phyloP scores from a whole-genome alignment of 2,888 invertebrate species.

The Agrotis clavis region DNA sequence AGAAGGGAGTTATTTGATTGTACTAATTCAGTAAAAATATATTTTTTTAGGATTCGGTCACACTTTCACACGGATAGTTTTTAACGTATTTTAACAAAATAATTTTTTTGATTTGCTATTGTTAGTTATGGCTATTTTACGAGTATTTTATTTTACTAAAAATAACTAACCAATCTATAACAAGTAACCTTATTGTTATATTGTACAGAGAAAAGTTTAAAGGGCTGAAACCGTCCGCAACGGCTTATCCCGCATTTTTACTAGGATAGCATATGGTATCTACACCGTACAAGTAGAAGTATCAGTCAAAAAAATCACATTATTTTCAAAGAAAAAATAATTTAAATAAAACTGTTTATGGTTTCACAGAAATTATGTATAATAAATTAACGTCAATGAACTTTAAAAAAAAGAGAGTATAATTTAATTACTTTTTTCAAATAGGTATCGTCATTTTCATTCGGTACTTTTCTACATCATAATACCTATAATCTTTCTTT shows the following conservation, averaged over 20 bases:
- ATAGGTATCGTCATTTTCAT: neutral
- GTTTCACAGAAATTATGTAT: neutral
- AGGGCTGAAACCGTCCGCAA: slow-evolving; percentile 23
- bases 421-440: neutral
- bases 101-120: neutral
- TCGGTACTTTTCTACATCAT: neutral
- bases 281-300: neutral
- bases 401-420: neutral
- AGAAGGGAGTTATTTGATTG: neutral
- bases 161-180: too few relatives aligned
- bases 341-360: rapidly evolving
- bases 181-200: neutral
- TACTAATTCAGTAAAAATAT: neutral
- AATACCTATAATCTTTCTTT: neutral
- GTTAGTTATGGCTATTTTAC: neutral
- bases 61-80: neutral
- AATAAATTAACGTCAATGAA: neutral
- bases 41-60: too few relatives aligned
- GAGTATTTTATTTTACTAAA: too few relatives aligned
- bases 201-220: neutral
- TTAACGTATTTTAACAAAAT: neutral
- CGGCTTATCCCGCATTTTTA: slow-evolving; percentile 21
- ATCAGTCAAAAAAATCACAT: neutral
- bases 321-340: neutral
- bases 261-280: slow-evolving; percentile 26